phyloP scores from a whole-genome alignment of 1,140 invertebrate genomes.

The Varroa destructor region DNA sequence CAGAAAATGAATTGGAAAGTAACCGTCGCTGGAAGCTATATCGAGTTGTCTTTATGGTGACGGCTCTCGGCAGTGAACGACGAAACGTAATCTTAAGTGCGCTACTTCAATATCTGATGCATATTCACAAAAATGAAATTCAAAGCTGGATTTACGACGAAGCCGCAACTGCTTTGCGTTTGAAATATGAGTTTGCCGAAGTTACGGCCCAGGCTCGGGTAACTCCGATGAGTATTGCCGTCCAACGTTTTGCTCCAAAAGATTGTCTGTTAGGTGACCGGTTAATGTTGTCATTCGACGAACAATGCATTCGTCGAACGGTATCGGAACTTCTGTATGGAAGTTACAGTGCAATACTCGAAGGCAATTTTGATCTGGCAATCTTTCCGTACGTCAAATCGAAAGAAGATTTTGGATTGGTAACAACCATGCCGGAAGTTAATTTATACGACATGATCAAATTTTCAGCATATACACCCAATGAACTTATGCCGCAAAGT shows the following conservation, averaged over 20 bases:
- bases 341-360: neutral
- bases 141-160: conserved; percentile 10
- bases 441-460: neutral
- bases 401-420: neutral
- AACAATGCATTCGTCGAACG: neutral
- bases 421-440: neutral
- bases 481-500: neutral
- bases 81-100: neutral
- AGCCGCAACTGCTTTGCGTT: neutral
- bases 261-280: neutral
- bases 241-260: neutral
- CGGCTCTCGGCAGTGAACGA: neutral
- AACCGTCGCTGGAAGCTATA: conserved; percentile 4
- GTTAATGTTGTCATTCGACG: neutral
- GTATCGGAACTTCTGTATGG: neutral
- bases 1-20: neutral
- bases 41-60: conserved; percentile 19
- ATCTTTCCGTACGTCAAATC: neutral
- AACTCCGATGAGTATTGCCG: neutral
- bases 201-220: neutral
- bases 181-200: neutral
- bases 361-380: conserved; percentile 8
- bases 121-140: neutral
- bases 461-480: neutral
- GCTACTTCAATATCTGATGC: neutral